These are phyloP conservation scores for Forbesichthys agassizii DNA, from an alignment of 2,113 vertebrate species.

Conservation along the genomic window DNA sequence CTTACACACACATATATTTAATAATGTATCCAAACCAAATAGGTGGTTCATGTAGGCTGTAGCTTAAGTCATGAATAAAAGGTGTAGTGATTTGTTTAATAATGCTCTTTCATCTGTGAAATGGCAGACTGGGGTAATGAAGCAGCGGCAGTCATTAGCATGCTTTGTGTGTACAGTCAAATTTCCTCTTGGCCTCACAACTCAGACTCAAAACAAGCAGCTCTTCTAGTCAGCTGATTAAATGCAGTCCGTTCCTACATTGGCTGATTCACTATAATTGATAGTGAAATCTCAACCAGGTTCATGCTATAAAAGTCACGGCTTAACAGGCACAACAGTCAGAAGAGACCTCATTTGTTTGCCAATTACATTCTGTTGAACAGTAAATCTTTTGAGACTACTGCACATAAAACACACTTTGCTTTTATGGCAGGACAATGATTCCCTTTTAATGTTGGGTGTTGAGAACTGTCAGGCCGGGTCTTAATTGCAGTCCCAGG, in stretches of 20 bases:
- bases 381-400: conserved; percentile 25
- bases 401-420: conserved; percentile 15
- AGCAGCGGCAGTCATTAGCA: conserved; percentile 59
- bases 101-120: conserved; percentile 34
- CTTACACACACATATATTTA: conserved; percentile 35
- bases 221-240: conserved; percentile 65
- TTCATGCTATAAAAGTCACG: conserved; percentile 43
- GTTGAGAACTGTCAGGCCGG: conserved; percentile 8
- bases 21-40: conserved; percentile 23
- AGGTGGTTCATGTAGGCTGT: conserved; percentile 19
- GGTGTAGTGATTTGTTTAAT: conserved; percentile 44
- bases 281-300: conserved; percentile 39
- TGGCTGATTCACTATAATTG: conserved; percentile 51
- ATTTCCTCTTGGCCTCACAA: conserved; percentile 57
- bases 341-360: conserved; percentile 36
- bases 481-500: conserved; percentile 19
- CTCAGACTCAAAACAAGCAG: conserved; percentile 54
- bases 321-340: conserved; percentile 28
- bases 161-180: conserved; percentile 64
- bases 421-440: conserved; percentile 16
- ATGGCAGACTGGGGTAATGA: conserved; percentile 47
- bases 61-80: conserved; percentile 20
- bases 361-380: conserved; percentile 23
- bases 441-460: conserved; percentile 29
- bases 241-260: conserved; percentile 49